Percentiles rank a stretch among this genome's conserved stretches.
Evolutionary conservation across 2,888 invertebrate genomes (phyloP).

Genomic region (Stenotaenia linearis): DNA sequence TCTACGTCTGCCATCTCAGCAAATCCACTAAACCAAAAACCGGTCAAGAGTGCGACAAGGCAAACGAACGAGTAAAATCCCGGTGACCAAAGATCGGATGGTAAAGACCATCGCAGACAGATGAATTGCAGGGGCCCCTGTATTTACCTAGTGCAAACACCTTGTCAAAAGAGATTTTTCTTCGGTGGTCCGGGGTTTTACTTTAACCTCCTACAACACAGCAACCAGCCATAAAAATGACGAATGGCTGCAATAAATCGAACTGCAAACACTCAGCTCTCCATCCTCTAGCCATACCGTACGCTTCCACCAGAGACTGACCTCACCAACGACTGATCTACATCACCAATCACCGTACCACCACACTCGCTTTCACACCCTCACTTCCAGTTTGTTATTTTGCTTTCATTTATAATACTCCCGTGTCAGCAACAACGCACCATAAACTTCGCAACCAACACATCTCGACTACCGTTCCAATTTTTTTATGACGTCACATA

Average conservation of each 20-base stretch:
- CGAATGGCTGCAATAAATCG: conserved; percentile 16
- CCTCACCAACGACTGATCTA: conserved; percentile 26
- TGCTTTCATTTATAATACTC: conserved; percentile 15
- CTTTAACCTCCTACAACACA: conserved; percentile 16
- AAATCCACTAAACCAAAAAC: conserved; percentile 23
- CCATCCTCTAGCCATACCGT: background rate
- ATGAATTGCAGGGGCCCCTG: conserved; percentile 8
- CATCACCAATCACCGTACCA: conserved; percentile 19
- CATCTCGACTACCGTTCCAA: background rate
- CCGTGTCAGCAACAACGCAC: conserved; percentile 13
- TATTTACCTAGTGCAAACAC: conserved; percentile 26
- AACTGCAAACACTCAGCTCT: conserved; percentile 16
- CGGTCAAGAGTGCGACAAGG: conserved; percentile 26
- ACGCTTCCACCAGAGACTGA: conserved; percentile 1
- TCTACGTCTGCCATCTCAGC: background rate
- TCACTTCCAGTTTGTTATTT: conserved; percentile 16
- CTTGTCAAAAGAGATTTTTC: conserved; percentile 26
- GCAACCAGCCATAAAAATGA: conserved; percentile 26
- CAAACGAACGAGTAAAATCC: conserved; percentile 8
- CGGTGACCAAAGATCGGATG: background rate
- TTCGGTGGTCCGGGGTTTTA: background rate
- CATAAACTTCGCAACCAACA: background rate
- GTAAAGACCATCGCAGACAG: conserved; percentile 3
- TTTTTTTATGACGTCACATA: background rate
- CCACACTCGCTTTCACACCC: background rate